Evolutionary conservation across 2,113 vertebrate genomes (phyloP).

Genomic region (Colistium nudipinnis): DNA sequence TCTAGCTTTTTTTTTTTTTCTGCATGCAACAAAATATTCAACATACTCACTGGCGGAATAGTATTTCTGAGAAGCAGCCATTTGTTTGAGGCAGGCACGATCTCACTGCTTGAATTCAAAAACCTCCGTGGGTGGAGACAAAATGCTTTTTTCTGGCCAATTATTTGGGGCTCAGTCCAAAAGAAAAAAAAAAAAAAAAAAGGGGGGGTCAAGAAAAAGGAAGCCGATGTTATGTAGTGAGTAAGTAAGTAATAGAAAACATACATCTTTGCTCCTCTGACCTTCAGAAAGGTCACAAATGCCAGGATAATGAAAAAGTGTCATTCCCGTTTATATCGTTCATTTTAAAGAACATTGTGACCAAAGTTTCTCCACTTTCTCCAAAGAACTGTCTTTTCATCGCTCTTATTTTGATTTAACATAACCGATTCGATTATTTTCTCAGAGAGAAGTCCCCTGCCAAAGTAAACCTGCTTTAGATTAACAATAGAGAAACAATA

Average conservation of each 20-base stretch:
- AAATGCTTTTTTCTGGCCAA: too few species aligned
- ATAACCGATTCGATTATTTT: conserved; percentile 31
- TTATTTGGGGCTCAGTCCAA: too few species aligned
- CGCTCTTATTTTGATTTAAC: conserved; percentile 21
- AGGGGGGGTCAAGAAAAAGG: too few species aligned
- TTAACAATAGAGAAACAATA: conserved; percentile 26
- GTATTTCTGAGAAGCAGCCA: too few species aligned
- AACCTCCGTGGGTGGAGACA: too few species aligned
- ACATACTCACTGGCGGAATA: too few species aligned
- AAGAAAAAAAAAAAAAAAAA: too few species aligned
- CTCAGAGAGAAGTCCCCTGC: neutral
- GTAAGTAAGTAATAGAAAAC: conserved; percentile 40
- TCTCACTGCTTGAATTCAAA: too few species aligned
- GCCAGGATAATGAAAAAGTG: conserved; percentile 33
- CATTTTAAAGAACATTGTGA: conserved; percentile 24
- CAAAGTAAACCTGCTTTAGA: conserved; percentile 41
- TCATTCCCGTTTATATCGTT: conserved; percentile 41
- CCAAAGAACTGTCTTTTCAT: conserved; percentile 34
- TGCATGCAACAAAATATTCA: too few species aligned
- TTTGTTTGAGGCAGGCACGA: too few species aligned
- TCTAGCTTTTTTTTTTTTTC: too few species aligned
- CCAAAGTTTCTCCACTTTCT: neutral
- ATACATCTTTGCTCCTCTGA: conserved; percentile 28
- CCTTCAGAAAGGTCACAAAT: conserved; percentile 19
- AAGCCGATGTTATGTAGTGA: too few species aligned